Percentiles rank a stretch among this genome's conserved stretches.
Evolutionary conservation across 2,113 vertebrate species (phyloP).

Genomic region (Tichodroma muraria): DNA sequence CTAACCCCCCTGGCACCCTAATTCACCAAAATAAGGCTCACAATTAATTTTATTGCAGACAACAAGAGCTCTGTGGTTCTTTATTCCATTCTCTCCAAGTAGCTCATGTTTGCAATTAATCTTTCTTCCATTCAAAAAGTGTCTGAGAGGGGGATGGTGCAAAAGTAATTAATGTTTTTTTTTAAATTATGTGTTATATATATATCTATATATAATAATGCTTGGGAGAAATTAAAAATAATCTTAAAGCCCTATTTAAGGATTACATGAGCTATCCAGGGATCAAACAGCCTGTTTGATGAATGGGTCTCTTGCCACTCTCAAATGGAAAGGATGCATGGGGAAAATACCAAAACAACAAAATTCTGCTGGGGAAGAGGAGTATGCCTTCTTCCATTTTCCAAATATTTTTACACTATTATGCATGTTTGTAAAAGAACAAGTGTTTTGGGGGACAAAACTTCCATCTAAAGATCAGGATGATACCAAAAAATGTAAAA

Average conservation of each 20-base stretch:
- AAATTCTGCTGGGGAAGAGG: not conserved
- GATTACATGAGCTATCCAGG: not conserved
- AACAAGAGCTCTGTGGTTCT: not conserved
- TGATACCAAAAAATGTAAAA: not conserved
- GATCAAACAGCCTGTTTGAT: not conserved
- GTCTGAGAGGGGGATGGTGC: not conserved
- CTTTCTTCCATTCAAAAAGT: not conserved
- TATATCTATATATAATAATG: not conserved
- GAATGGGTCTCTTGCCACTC: not conserved
- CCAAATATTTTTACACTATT: not conserved
- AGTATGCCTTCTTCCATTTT: not conserved
- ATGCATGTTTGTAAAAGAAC: not conserved
- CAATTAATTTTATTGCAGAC: not conserved
- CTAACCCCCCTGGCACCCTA: not conserved
- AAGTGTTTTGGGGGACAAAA: not conserved
- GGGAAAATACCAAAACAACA: not conserved
- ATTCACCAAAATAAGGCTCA: not conserved
- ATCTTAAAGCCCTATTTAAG: not conserved
- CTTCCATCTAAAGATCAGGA: not conserved
- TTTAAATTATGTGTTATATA: not conserved
- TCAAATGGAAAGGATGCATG: not conserved
- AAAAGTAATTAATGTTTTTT: not conserved
- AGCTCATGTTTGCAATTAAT: not conserved
- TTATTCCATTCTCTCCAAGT: not conserved
- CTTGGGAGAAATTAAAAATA: not conserved